Evolutionary conservation across 2,888 invertebrate genomes (phyloP).

Genomic region (Neocrepidodera transversa): DNA sequence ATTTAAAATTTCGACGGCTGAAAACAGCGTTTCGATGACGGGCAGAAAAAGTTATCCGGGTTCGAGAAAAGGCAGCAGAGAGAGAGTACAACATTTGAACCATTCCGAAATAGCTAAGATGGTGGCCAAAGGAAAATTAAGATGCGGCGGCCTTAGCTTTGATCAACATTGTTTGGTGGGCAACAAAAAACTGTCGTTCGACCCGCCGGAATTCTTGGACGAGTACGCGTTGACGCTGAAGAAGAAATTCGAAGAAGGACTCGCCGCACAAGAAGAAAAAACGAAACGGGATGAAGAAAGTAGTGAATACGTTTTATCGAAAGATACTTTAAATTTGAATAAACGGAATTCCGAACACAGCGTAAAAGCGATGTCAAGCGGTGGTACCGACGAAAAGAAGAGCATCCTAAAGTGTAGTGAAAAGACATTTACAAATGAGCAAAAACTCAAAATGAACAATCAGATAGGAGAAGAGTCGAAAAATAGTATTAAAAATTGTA

Average conservation of each 20-base stretch:
- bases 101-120: constrained; percentile 62
- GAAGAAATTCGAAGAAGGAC: constrained; percentile 51
- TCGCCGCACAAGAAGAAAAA: constrained; percentile 41
- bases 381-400: constrained; percentile 51
- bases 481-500: constrained; percentile 46
- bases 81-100: constrained; percentile 62
- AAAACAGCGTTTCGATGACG: constrained; percentile 62
- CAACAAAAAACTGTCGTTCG: constrained; percentile 58
- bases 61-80: constrained; percentile 73
- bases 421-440: constrained; percentile 46
- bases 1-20: constrained; percentile 79
- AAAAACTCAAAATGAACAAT: constrained; percentile 51
- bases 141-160: constrained; percentile 53
- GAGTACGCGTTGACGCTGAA: constrained; percentile 55
- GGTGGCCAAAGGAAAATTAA: constrained; percentile 61
- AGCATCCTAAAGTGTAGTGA: constrained; percentile 56
- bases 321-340: constrained; percentile 57
- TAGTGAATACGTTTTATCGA: constrained; percentile 53
- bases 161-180: constrained; percentile 54
- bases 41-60: constrained; percentile 71
- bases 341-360: constrained; percentile 58
- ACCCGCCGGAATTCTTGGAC: constrained; percentile 57
- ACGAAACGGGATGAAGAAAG: constrained; percentile 33
- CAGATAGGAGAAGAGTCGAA: constrained; percentile 35
- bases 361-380: constrained; percentile 49